Evolutionary conservation across 2,113 vertebrate species (phyloP).

Genomic region (Cyprinus carpio): DNA sequence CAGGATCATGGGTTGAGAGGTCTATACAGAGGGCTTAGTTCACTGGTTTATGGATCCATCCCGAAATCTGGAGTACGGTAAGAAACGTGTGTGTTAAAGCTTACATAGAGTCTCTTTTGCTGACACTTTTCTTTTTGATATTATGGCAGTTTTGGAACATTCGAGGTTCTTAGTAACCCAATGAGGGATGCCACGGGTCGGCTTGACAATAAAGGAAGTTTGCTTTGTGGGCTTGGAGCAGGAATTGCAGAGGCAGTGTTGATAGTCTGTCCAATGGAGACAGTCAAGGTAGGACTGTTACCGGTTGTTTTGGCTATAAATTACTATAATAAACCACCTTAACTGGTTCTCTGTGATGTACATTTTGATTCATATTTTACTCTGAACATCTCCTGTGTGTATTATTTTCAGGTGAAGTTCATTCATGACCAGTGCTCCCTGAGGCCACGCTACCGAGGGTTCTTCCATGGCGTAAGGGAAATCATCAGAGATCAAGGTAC

Average conservation of each 20-base stretch:
- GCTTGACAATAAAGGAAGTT: slow-evolving; percentile 76
- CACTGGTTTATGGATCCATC: slow-evolving; percentile 78
- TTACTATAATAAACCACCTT: neutral
- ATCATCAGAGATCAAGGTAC: slow-evolving; percentile 79
- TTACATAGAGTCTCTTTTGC: neutral
- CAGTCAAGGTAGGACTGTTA: slow-evolving; percentile 71
- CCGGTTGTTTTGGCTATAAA: neutral
- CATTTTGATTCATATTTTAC: too few species aligned
- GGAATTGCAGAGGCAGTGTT: slow-evolving; percentile 76
- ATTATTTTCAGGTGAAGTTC: slow-evolving; percentile 76
- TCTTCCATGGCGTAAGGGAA: slow-evolving; percentile 79
- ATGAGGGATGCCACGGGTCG: slow-evolving; percentile 75
- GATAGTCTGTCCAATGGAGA: slow-evolving; percentile 83
- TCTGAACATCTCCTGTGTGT: neutral
- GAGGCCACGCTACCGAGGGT: slow-evolving; percentile 76
- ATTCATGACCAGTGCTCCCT: slow-evolving; percentile 81
- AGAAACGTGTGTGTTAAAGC: neutral
- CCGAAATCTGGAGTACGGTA: slow-evolving; percentile 81
- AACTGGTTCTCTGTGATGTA: too few species aligned
- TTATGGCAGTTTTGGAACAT: slow-evolving; percentile 75
- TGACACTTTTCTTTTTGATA: neutral
- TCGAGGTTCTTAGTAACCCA: slow-evolving; percentile 78
- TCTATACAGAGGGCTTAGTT: slow-evolving; percentile 79
- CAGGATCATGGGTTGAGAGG: slow-evolving; percentile 78
- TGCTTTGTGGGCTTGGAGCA: slow-evolving; percentile 76